A percentile compares a stretch with the other conserved stretches of the same genome.
Conservation (phyloP, 1,140 invertebrate genomes). For the Stenopsyche tienmushanensis region DNA sequence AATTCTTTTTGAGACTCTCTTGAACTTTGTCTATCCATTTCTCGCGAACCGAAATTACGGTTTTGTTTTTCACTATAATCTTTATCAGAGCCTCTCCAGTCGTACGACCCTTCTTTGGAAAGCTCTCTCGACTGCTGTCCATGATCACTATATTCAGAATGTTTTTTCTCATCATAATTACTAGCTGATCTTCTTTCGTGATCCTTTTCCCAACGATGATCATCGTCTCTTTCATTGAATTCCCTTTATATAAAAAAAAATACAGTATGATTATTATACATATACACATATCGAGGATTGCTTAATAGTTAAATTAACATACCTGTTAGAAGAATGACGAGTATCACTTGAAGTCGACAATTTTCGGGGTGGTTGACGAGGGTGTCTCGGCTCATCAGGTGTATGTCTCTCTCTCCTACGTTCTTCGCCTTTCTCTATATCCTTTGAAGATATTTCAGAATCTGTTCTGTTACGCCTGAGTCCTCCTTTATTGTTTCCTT, state of each 20-base stretch:
- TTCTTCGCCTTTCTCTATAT: conserved; percentile 43
- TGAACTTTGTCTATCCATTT: conserved; percentile 53
- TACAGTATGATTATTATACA: not conserved
- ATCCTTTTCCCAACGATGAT: conserved; percentile 37
- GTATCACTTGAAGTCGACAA: conserved; percentile 37
- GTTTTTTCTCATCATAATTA: conserved; percentile 38
- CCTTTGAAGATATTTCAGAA: conserved; percentile 35
- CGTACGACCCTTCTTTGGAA: conserved; percentile 33
- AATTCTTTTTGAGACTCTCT: conserved; percentile 53
- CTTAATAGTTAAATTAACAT: conserved; percentile 12
- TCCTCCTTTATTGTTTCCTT: conserved; percentile 27
- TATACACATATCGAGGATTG: not conserved
- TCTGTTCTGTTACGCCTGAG: conserved; percentile 35
- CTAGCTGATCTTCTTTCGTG: conserved; percentile 35
- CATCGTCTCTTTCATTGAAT: conserved; percentile 35
- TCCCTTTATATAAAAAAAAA: conserved; percentile 33
- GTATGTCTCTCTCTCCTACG: conserved; percentile 39
- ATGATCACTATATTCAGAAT: conserved; percentile 37
- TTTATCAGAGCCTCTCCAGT: conserved; percentile 37
- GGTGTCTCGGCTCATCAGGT: conserved; percentile 34
- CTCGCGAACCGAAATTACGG: conserved; percentile 45
- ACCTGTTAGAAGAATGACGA: conserved; percentile 36
- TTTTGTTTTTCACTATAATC: conserved; percentile 49
- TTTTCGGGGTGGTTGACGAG: conserved; percentile 32
- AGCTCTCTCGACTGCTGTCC: conserved; percentile 12